Evolutionary conservation across 2,888 invertebrate species (phyloP), one percentile per base, ranked within the genome.

Genomic region (Stratiomys singularior): DNA sequence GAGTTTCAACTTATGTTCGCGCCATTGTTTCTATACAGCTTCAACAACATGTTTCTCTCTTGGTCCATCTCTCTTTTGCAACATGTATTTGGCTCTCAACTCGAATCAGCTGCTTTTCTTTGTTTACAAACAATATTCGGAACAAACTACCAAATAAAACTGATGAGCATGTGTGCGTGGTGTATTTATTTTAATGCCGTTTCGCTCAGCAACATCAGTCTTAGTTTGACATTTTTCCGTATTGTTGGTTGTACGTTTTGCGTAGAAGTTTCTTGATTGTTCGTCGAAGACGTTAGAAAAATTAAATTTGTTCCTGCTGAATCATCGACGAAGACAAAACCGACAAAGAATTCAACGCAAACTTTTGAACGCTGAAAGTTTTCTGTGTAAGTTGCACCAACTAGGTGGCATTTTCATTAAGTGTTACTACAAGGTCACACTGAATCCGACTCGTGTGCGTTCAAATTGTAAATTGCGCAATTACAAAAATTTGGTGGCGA

Each of bases 51-150:
- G 67, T 64, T 60, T 30, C 63, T 30, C 71, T n/a, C n/a, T n/a
- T n/a, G n/a, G n/a, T n/a, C n/a, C n/a, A n/a, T n/a, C n/a, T n/a
- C n/a, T 69, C 52, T 11, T 11, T 77, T 71, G 60, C 71, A 37
- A 46, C 60, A 77, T 15, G 9, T 44, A 21, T 37, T 23, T 23
- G 21, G 60, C 63, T 67, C 52, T 60, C 60, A 23, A 27, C 28
- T 23, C 37, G 13, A 28, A 72, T 74, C 58, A 72, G 78, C 76
- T 76, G 76, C 76, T 69, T 64, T 72, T 21, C 67, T 78, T 76
- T 78, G 78, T 76, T 78, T 71, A 44, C 71, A 71, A 72, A 78
- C 76, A 78, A 69, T 46, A 56, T 72, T 56, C 56, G 28, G 72
- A 56, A 72, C 72, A 56, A 56, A 18, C 47, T 5, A 9, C 47